Conservation (phyloP, 2,888 invertebrate species). For the Tetropium fuscum region DNA sequence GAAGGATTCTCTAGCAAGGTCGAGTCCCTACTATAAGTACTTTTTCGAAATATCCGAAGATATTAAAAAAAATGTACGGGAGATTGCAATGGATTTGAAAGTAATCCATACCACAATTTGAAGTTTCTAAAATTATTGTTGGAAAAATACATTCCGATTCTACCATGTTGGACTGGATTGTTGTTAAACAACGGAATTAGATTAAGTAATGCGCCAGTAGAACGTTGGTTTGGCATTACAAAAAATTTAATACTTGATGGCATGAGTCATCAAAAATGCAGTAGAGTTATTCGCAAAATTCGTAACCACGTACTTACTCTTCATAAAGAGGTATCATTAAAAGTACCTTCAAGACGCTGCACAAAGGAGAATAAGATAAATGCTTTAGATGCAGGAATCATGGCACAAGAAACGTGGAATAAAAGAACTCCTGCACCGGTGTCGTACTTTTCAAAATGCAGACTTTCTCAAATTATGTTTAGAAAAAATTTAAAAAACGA, state of each 20-base stretch:
- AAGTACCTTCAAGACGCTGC: too few relatives aligned
- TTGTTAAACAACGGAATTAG: background rate
- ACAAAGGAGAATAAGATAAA: too few relatives aligned
- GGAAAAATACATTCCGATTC: conserved; percentile 10
- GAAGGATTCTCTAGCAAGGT: background rate
- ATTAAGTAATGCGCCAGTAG: conserved; percentile 2
- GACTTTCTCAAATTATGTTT: too few relatives aligned
- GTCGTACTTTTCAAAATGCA: too few relatives aligned
- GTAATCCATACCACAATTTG: conserved; percentile 2
- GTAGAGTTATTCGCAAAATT: conserved; percentile 4
- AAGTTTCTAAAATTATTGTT: background rate
- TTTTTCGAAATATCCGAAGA: background rate
- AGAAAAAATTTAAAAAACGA: too few relatives aligned
- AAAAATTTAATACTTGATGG: conserved; percentile 1
- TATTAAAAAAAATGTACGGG: background rate
- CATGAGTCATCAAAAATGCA: conserved; percentile 8
- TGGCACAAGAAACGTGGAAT: too few relatives aligned
- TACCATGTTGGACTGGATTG: conserved; percentile 11
- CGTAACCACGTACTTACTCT: too few relatives aligned
- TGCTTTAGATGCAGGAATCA: too few relatives aligned
- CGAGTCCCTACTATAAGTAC: background rate
- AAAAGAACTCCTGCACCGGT: too few relatives aligned
- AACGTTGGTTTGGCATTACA: conserved; percentile 6
- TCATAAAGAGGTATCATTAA: too few relatives aligned
- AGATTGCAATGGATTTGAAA: background rate